Percentiles rank a stretch among this genome's conserved stretches.
These are phyloP conservation scores for Anguilla megastoma DNA, from an alignment of 2,797 vertebrate genomes.

Conservation along the genomic window DNA sequence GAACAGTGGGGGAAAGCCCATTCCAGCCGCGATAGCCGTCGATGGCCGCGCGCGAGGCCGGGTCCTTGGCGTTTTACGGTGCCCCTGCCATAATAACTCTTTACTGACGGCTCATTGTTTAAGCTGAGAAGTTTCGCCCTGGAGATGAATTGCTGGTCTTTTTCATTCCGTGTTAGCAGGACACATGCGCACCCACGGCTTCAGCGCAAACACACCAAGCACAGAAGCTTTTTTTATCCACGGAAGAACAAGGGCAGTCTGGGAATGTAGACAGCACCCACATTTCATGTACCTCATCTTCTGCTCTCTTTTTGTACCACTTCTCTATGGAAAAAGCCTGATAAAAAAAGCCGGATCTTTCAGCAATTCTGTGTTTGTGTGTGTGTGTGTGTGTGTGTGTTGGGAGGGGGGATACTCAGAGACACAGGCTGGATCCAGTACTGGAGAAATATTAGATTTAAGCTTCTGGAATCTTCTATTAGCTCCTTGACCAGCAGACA, in stretches of 20 bases:
- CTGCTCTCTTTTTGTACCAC: neutral
- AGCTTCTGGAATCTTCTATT: slow-evolving; percentile 2
- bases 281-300: neutral
- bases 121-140: neutral
- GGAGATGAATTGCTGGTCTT: slow-evolving; percentile 4
- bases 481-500: neutral
- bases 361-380: neutral
- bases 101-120: neutral
- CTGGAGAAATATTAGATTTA: neutral
- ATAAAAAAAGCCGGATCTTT: neutral
- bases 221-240: neutral
- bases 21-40: neutral
- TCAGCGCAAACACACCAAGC: neutral
- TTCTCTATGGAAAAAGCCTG: neutral
- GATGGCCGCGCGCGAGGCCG: neutral
- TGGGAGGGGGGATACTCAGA: neutral
- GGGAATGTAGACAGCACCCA: neutral
- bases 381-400: slow-evolving; percentile 4
- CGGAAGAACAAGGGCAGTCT: neutral
- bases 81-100: neutral
- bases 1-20: neutral
- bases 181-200: neutral
- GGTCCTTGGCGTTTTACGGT: neutral
- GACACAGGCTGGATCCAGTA: neutral
- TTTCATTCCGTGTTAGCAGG: neutral